These are phyloP conservation scores for Edolisoma coerulescens DNA, from an alignment of 2,113 vertebrate genomes.

Conservation along the genomic window DNA sequence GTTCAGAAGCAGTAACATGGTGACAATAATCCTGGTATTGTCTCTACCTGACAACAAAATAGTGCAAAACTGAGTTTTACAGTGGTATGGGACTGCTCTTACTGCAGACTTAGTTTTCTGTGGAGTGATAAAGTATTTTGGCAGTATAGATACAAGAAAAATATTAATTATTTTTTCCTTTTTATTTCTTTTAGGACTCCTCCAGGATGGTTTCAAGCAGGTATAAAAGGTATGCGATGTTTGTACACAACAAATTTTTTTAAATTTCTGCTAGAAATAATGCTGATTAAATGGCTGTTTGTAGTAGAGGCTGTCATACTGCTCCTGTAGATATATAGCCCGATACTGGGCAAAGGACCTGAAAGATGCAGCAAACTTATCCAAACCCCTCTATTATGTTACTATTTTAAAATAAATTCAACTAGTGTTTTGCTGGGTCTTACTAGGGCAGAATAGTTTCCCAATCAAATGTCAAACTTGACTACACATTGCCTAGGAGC, in stretches of 20 bases:
- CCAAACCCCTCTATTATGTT: neutral
- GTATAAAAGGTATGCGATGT: constrained; percentile 85
- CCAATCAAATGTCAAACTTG: neutral
- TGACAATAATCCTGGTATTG: neutral
- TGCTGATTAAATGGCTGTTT: neutral
- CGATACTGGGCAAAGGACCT: neutral
- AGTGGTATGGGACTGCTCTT: neutral
- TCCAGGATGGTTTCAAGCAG: constrained; percentile 79
- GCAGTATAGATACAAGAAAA: neutral
- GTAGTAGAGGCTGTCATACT: neutral
- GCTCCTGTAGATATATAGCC: neutral
- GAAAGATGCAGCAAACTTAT: neutral
- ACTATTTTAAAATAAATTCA: neutral
- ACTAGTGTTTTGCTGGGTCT: neutral
- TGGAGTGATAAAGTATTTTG: neutral
- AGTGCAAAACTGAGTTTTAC: neutral
- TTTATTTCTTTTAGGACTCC: constrained; percentile 80
- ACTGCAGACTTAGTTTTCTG: neutral
- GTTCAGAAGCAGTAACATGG: neutral
- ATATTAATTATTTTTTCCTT: neutral
- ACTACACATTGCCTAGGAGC: neutral
- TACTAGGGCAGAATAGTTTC: neutral
- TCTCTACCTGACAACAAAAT: neutral
- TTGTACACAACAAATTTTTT: neutral
- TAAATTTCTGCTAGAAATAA: neutral